Conservation (phyloP, 2,113 vertebrate species). For the Numenius arquata region DNA sequence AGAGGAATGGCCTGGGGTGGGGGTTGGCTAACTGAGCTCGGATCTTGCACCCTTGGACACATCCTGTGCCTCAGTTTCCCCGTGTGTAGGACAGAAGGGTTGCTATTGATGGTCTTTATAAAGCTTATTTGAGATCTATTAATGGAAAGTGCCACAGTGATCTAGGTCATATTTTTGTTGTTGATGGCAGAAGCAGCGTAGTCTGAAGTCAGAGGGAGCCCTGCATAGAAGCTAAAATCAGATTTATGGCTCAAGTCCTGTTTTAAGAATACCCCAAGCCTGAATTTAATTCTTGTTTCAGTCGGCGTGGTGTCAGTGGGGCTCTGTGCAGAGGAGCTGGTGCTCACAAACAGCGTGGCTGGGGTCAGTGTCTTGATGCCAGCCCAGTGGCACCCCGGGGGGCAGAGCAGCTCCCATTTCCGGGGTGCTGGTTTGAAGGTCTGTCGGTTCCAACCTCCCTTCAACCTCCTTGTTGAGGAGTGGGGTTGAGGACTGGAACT, state of each 20-base stretch:
- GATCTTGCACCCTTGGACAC: neutral
- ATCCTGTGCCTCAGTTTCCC: neutral
- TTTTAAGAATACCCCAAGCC: neutral
- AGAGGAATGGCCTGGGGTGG: neutral
- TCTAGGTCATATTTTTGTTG: neutral
- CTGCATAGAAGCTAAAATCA: too few species aligned
- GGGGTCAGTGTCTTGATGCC: too few species aligned
- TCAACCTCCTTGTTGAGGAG: neutral
- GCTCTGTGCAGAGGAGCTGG: neutral
- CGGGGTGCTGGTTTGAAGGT: neutral
- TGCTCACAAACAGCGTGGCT: rapidly evolving
- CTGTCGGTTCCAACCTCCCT: rapidly evolving
- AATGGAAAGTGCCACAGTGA: neutral
- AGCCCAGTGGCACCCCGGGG: rapidly evolving
- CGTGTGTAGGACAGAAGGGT: neutral
- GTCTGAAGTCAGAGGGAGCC: neutral
- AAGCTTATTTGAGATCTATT: neutral
- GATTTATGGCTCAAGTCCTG: neutral
- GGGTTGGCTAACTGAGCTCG: neutral
- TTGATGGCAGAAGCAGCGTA: neutral
- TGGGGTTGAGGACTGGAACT: neutral
- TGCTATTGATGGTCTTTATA: neutral
- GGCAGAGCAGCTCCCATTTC: neutral
- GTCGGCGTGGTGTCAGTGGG: rapidly evolving
- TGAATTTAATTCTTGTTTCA: rapidly evolving